phyloP scores from a whole-genome alignment of 1,140 invertebrate genomes.

The Aphelinus certus region DNA sequence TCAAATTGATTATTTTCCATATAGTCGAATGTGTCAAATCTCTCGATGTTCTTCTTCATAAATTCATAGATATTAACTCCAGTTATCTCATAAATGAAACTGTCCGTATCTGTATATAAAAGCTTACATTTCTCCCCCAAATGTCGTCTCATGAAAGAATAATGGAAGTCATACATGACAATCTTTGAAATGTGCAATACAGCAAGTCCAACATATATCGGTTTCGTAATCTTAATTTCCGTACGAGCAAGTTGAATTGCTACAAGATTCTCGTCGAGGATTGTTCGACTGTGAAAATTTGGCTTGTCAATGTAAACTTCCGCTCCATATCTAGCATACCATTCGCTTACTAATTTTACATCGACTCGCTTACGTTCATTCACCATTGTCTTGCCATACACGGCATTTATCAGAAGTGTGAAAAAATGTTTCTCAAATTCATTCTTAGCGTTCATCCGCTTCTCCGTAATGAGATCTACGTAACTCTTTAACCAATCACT shows the following conservation, averaged over 20 bases:
- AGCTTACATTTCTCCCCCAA: slow-evolving; percentile 43
- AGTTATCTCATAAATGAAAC: slow-evolving; percentile 24
- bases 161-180: slow-evolving; percentile 30
- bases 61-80: slow-evolving; percentile 43
- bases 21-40: slow-evolving; percentile 19
- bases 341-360: background rate
- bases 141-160: slow-evolving; percentile 36
- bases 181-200: slow-evolving; percentile 27
- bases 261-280: background rate
- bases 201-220: background rate
- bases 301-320: background rate
- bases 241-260: background rate
- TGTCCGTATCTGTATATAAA: slow-evolving; percentile 58
- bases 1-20: background rate
- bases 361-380: background rate
- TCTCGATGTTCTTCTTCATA: slow-evolving; percentile 44
- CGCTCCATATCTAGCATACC: background rate
- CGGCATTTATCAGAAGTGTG: slow-evolving; percentile 2
- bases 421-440: background rate
- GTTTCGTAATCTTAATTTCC: background rate
- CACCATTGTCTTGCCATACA: slow-evolving; percentile 4
- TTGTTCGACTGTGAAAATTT: background rate
- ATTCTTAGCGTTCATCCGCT: background rate
- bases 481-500: background rate
- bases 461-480: background rate